These are phyloP conservation scores for Neomorphus geoffroyi DNA, from an alignment of 2,797 vertebrate species.

Conservation along the genomic window DNA sequence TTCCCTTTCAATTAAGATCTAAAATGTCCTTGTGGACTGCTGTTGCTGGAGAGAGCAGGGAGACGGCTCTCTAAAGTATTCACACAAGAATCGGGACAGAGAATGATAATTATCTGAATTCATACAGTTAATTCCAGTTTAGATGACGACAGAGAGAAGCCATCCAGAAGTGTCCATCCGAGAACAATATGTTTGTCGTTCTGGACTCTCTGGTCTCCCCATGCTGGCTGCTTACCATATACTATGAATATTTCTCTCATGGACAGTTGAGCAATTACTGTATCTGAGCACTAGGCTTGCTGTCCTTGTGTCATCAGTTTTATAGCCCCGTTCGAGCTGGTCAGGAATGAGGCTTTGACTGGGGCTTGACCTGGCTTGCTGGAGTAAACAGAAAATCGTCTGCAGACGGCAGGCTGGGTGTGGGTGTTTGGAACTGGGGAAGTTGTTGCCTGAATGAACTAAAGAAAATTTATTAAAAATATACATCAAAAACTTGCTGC, in stretches of 20 bases:
- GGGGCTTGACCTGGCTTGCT: neutral
- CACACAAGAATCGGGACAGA: neutral
- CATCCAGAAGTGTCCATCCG: neutral
- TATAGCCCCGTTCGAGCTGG: neutral
- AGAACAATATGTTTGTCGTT: slow-evolving; percentile 1
- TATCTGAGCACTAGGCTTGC: neutral
- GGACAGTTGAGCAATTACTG: slow-evolving; percentile 1
- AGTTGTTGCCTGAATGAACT: neutral
- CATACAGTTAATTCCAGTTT: slow-evolving; percentile 46
- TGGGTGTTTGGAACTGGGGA: neutral
- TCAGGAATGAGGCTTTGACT: neutral
- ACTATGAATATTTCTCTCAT: neutral
- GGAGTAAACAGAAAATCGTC: neutral
- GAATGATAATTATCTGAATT: slow-evolving; percentile 43
- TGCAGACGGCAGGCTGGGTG: neutral
- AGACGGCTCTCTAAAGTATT: neutral
- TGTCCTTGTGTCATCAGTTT: neutral
- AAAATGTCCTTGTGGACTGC: slow-evolving; percentile 1
- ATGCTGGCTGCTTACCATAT: neutral
- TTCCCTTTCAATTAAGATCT: slow-evolving; percentile 46
- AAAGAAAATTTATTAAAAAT: neutral
- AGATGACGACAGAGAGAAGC: neutral
- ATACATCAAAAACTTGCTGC: neutral
- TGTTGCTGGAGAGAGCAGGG: neutral
- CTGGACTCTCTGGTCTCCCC: neutral